Conservation (phyloP, 2,888 invertebrate genomes). For the Amblyjoppa fuscipennis region DNA sequence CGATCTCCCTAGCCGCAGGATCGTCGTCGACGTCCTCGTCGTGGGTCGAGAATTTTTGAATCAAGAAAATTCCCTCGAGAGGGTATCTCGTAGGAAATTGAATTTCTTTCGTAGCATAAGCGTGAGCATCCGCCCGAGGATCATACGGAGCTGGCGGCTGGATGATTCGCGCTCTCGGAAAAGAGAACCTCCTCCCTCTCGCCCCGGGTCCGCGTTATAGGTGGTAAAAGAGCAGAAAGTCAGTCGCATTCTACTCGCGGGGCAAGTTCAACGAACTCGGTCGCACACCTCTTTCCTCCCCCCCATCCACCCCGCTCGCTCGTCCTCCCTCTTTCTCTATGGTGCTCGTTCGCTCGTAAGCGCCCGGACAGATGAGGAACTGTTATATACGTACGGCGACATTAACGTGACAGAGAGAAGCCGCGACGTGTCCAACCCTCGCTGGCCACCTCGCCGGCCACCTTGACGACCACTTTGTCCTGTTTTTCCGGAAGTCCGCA, state of each 20-base stretch:
- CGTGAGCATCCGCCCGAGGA: constrained; percentile 64
- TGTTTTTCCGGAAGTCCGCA: constrained; percentile 63
- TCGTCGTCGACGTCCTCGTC: constrained; percentile 16
- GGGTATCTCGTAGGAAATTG: constrained; percentile 69
- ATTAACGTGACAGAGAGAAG: constrained; percentile 30
- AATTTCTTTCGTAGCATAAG: constrained; percentile 68
- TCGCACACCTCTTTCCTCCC: constrained; percentile 38
- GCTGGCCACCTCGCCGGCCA: constrained; percentile 42
- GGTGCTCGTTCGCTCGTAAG: constrained; percentile 32
- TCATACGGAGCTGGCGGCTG: constrained; percentile 60
- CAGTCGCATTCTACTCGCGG: constrained; percentile 69
- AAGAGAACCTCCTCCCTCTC: constrained; percentile 32
- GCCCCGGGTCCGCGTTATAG: constrained; percentile 63
- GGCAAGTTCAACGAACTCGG: constrained; percentile 68
- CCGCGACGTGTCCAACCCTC: constrained; percentile 45
- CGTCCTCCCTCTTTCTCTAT: constrained; percentile 28
- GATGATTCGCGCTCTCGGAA: constrained; percentile 46
- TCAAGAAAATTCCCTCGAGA: constrained; percentile 67
- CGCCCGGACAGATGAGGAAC: constrained; percentile 59
- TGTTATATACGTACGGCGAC: constrained; percentile 47
- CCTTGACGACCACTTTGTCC: constrained; percentile 66
- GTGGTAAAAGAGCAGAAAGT: constrained; percentile 70
- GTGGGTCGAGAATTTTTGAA: constrained; percentile 65
- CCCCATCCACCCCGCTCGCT: background rate
- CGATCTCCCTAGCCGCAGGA: background rate